Percentiles rank a stretch among this genome's conserved stretches.
phyloP scores from a whole-genome alignment of 2,113 vertebrate genomes.

The Helogale parvula region DNA sequence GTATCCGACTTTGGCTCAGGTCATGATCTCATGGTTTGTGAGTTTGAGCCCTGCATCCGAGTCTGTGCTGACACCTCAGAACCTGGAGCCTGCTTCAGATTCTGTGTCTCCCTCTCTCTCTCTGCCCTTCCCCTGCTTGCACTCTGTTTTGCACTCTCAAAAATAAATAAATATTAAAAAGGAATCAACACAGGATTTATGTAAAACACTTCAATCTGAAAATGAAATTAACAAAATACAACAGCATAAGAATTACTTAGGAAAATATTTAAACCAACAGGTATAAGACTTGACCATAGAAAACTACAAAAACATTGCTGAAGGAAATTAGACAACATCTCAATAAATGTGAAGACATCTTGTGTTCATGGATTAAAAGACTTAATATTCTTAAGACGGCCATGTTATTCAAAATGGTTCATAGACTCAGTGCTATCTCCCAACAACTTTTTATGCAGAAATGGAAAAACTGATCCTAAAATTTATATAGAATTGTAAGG shows the following conservation, averaged over 20 bases:
- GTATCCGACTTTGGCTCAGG: no score
- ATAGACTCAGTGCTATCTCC: background rate
- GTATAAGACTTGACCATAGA: background rate
- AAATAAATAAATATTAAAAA: background rate
- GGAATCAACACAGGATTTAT: background rate
- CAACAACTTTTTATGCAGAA: background rate
- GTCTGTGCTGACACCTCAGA: no score
- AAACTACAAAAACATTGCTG: background rate
- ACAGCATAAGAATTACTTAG: background rate
- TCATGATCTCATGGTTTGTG: no score
- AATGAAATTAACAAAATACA: background rate
- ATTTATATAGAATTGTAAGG: background rate
- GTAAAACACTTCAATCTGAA: background rate
- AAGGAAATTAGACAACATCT: background rate
- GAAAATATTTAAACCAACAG: background rate
- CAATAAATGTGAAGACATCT: background rate
- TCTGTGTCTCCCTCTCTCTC: no score
- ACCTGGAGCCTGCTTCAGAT: no score
- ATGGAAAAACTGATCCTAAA: background rate
- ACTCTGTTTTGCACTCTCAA: no score
- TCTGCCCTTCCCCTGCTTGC: no score
- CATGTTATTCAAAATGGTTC: background rate
- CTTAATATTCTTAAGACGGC: background rate
- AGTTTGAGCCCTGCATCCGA: no score
- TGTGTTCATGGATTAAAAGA: background rate